phyloP scores from a whole-genome alignment of 2,797 vertebrate species.

The Anabacerthia variegaticeps region DNA sequence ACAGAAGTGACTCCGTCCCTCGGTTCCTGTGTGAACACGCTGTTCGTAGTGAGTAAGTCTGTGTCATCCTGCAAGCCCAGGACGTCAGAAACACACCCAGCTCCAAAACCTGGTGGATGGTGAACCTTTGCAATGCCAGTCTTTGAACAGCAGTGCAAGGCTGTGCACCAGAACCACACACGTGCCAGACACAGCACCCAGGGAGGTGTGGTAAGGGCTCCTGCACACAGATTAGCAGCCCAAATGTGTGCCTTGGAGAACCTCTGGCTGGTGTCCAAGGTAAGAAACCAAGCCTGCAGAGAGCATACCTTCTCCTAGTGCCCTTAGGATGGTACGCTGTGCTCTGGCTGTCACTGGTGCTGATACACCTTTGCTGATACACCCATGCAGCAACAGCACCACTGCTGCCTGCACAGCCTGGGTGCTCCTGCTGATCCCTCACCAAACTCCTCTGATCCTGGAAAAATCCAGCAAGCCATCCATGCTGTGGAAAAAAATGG shows the following conservation, averaged over 20 bases:
- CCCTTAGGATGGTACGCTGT: neutral
- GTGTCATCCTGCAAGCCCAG: neutral
- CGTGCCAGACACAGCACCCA: rapidly evolving
- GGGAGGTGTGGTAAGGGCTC: neutral
- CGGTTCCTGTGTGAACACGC: neutral
- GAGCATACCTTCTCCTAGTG: neutral
- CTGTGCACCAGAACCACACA: neutral
- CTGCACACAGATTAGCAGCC: neutral
- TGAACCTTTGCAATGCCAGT: neutral
- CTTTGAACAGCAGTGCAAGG: neutral
- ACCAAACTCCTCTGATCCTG: neutral
- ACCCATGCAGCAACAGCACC: neutral
- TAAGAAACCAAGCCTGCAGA: neutral
- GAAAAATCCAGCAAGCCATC: neutral
- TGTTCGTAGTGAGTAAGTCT: neutral
- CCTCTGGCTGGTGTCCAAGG: neutral
- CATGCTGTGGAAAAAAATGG: neutral
- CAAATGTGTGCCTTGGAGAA: neutral
- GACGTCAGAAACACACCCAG: neutral
- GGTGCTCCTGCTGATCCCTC: neutral
- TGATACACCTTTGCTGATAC: neutral
- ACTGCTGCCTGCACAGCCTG: neutral
- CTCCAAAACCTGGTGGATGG: neutral
- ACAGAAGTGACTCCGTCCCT: neutral
- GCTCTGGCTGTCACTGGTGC: neutral